A percentile compares a stretch with the other conserved stretches of the same genome.
Conservation (phyloP, 1,140 invertebrate species). For the Carposina sasakii region DNA sequence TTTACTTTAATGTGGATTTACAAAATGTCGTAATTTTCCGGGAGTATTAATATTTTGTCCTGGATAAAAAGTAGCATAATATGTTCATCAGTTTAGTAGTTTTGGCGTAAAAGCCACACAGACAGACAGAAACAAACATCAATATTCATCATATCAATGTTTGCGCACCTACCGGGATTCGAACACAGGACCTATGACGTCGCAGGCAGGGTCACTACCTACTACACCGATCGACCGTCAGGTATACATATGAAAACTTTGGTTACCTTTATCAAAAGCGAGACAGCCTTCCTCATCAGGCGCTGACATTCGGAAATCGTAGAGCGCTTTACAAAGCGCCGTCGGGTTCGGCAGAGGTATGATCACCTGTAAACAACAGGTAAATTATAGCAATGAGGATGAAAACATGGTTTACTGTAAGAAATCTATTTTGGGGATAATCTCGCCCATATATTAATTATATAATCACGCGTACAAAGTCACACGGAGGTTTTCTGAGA, state of each 20-base stretch:
- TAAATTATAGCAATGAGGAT: background rate
- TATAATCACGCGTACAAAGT: no score
- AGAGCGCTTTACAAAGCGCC: constrained; percentile 92
- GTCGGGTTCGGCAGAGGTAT: constrained; percentile 83
- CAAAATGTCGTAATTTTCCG: no score
- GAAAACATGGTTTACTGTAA: background rate
- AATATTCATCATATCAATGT: background rate
- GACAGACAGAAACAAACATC: background rate
- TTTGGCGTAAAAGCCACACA: no score
- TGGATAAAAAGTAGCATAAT: no score
- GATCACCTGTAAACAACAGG: constrained; percentile 76
- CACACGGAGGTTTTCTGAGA: no score
- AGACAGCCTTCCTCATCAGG: constrained; percentile 94
- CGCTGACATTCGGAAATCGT: constrained; percentile 93
- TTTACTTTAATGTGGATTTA: no score
- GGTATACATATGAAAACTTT: background rate
- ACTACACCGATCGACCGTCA: no score
- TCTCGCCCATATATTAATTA: no score
- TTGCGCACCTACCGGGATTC: background rate
- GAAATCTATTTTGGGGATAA: background rate
- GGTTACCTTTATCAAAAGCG: constrained; percentile 88
- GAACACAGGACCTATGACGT: background rate
- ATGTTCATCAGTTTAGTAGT: no score
- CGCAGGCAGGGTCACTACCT: no score
- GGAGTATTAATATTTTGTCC: no score